Percentiles rank a stretch among this genome's conserved stretches.
Conservation (phyloP, 2,888 invertebrate genomes). For the Trachelus stipa region DNA sequence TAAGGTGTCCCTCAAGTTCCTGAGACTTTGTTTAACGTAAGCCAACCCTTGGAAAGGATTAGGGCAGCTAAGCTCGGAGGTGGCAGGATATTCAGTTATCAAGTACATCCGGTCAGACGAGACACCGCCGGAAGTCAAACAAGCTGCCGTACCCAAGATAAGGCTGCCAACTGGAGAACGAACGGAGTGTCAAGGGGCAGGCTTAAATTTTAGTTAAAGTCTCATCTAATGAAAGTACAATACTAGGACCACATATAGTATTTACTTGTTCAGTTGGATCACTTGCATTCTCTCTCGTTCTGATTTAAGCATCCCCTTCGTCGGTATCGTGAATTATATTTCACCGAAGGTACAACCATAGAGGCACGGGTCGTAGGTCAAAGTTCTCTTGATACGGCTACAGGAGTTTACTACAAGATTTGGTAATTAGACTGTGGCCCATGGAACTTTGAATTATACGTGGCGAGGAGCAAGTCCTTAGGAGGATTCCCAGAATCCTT, state of each 20-base stretch:
- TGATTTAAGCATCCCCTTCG: background rate
- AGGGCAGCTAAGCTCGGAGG: conserved; percentile 48
- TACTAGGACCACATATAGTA: background rate
- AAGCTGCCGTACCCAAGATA: conserved; percentile 59
- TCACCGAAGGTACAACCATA: background rate
- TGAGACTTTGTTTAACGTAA: conserved; percentile 23
- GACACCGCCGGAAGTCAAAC: conserved; percentile 60
- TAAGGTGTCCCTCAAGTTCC: conserved; percentile 14
- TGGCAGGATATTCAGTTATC: conserved; percentile 48
- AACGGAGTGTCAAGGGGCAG: conserved; percentile 17
- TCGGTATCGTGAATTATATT: background rate
- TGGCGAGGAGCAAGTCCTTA: conserved; percentile 40
- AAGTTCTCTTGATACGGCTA: conserved; percentile 39
- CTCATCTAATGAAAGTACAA: conserved; percentile 34
- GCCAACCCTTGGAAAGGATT: conserved; percentile 55
- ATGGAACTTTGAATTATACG: conserved; percentile 63
- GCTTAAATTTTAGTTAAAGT: conserved; percentile 50
- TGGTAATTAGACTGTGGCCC: conserved; percentile 60
- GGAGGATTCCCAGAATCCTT: conserved; percentile 42
- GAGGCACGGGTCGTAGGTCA: conserved; percentile 34
- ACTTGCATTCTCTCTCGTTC: background rate
- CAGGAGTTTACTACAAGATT: conserved; percentile 50
- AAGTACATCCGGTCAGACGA: conserved; percentile 61
- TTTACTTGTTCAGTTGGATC: background rate
- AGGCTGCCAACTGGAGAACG: conserved; percentile 36